A percentile compares a stretch with the other conserved stretches of the same genome.
Conservation (phyloP, 2,113 vertebrate species). For the Puffinus mauretanicus region DNA sequence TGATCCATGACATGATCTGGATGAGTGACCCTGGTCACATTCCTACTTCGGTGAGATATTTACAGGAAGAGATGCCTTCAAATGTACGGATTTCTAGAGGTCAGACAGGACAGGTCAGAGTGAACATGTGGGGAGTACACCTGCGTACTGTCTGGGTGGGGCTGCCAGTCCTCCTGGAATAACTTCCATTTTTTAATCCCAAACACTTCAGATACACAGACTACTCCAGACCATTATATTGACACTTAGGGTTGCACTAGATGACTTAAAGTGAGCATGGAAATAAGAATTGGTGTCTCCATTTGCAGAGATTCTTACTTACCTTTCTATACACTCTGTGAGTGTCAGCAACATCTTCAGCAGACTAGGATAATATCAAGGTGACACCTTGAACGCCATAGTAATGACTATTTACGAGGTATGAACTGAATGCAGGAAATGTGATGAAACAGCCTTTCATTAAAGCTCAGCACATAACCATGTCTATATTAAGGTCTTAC, state of each 20-base stretch:
- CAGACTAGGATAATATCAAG: neutral
- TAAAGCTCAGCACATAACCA: neutral
- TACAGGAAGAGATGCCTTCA: neutral
- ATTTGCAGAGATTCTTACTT: neutral
- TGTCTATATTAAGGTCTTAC: neutral
- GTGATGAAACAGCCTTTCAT: neutral
- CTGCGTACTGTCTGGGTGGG: neutral
- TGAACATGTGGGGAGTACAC: neutral
- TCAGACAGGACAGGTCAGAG: neutral
- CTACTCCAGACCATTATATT: neutral
- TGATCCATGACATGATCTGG: neutral
- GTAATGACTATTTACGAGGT: neutral
- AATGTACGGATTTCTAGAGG: neutral
- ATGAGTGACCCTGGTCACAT: neutral
- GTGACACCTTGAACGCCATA: neutral
- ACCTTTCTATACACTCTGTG: neutral
- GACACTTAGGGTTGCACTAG: neutral
- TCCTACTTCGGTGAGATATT: neutral
- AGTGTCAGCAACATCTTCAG: neutral
- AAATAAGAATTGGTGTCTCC: neutral
- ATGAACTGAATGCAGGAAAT: neutral
- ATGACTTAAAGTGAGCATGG: neutral
- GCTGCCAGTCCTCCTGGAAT: neutral
- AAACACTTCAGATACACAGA: neutral
- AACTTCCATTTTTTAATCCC: neutral